A percentile compares a stretch with the other conserved stretches of the same genome.
phyloP scores from a whole-genome alignment of 2,113 vertebrate genomes.

The Dromiciops gliroides region DNA sequence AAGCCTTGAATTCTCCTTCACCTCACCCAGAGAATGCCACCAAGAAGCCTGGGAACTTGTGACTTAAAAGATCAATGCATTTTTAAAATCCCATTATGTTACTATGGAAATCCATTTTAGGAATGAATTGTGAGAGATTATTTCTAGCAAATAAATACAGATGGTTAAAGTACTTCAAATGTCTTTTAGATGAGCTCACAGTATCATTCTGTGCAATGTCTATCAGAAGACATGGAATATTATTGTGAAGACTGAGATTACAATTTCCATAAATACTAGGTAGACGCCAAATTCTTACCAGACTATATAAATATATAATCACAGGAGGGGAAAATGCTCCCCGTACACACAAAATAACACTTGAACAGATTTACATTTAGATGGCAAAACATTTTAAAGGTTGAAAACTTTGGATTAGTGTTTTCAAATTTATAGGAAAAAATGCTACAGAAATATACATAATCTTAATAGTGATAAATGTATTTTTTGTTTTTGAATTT shows the following conservation, averaged over 20 bases:
- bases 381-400: neutral
- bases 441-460: neutral
- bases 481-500: neutral
- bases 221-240: neutral
- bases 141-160: neutral
- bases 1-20: neutral
- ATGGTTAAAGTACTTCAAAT: neutral
- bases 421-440: neutral
- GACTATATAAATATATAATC: neutral
- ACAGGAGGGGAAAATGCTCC: neutral
- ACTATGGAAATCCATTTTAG: conserved; percentile 23
- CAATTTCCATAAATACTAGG: neutral
- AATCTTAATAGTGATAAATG: neutral
- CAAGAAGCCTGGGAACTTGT: neutral
- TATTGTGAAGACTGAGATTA: neutral
- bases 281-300: neutral
- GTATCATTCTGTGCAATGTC: neutral
- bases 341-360: neutral
- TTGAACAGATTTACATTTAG: accelerated
- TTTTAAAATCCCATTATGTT: neutral
- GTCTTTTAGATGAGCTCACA: neutral
- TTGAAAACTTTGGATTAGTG: too few relatives aligned
- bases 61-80: neutral
- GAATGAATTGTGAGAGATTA: neutral
- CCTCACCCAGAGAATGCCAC: neutral